These are phyloP conservation scores for Peromyscus eremicus DNA, from an alignment of 2,797 vertebrate species.

Conservation along the genomic window DNA sequence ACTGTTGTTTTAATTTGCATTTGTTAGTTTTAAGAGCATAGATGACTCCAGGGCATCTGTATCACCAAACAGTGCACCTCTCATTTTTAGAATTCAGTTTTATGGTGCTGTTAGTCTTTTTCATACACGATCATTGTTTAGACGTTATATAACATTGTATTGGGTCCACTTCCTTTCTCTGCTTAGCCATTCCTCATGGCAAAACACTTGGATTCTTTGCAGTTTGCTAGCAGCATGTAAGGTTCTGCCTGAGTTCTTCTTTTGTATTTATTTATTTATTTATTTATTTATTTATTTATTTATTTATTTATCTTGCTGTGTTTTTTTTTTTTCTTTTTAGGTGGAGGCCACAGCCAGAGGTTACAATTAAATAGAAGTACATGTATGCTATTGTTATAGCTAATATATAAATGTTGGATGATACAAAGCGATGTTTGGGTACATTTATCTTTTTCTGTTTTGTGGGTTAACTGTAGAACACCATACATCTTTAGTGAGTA, in stretches of 20 bases:
- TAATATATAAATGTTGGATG: not conserved
- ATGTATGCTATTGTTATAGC: not conserved
- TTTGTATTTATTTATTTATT: too few relatives aligned
- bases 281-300: too few relatives aligned
- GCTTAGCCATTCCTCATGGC: constrained; percentile 20
- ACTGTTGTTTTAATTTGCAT: not conserved
- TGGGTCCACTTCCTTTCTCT: not conserved
- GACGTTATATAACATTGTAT: not conserved
- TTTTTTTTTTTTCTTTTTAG: not conserved
- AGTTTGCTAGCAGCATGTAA: not conserved
- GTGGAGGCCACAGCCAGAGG: not conserved
- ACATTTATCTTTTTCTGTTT: constrained; percentile 9
- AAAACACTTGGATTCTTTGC: constrained; percentile 51
- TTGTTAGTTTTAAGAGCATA: not conserved
- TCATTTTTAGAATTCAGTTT: constrained; percentile 13
- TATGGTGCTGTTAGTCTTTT: not conserved
- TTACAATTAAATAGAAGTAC: not conserved
- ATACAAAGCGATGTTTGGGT: not conserved
- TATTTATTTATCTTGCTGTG: too few relatives aligned
- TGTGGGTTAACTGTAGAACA: not conserved
- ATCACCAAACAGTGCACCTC: not conserved
- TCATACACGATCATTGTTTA: not conserved
- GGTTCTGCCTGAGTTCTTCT: not conserved
- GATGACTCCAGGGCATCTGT: not conserved
- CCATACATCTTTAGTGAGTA: not conserved